Base-by-base conservation (phyloP, 2,113 vertebrate species). In the Pollachius pollachius region DNA sequence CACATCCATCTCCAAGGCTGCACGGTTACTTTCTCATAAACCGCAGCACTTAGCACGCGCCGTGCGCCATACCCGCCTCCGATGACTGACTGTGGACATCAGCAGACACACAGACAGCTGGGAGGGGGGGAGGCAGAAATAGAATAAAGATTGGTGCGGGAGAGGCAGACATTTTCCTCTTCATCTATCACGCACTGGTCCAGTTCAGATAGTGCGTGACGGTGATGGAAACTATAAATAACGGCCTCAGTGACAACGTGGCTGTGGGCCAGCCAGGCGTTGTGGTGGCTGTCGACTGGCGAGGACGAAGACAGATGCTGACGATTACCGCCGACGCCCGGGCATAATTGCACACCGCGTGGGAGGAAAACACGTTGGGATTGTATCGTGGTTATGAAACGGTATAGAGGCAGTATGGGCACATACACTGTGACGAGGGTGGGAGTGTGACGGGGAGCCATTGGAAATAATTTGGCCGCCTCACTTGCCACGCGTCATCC, bases 231-330 rank as follows among this genome's bases (percentile, higher is more conserved):
- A 72, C 59, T 77, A 79, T 72, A 85, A 85, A 83, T 63, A 80
- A 67, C 74, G 23, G 71, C 65, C 72, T 73, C 59, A 72, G 8
- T 56, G 75, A 75, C 73, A 81, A 81, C 74, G 73, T 60, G 68
- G 61, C 75, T 73, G 70, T 65, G 76, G 71, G 79, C 71, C 2
- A 77, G 64, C 56, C 58, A 73, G 81, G 70, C 80, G 59, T 25
- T 17, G 54, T 65, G 69, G 67, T 18, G 69, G 68, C n/a, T 18
- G 68, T 66, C 80, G 76, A 87, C 83, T 72, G 69, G 70, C 41
- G 60, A 61, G 73, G 78, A 86, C 83, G 85, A 82, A 84, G 87
- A 89, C 87, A 86, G 88, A 90, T 90, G 87, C 81, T 70, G 81
- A 80, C 81, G 75, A 88, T 89, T 88, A 81, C 61, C 48, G 74